phyloP scores from a whole-genome alignment of 2,888 invertebrate genomes.

The Tetranychus truncatus region DNA sequence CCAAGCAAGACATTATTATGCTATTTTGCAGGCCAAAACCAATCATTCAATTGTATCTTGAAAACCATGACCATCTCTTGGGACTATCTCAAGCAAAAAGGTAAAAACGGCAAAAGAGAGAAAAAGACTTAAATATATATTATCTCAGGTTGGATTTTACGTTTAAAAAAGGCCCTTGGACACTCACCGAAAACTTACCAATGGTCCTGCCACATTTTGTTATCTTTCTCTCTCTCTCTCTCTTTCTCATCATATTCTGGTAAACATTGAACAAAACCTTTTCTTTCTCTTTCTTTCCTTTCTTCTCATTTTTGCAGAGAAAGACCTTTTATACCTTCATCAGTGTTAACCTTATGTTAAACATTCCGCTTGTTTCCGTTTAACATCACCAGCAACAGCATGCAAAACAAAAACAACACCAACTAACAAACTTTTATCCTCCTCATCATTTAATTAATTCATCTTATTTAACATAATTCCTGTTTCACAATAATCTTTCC shows the following conservation, averaged over 20 bases:
- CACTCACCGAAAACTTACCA: too few relatives aligned
- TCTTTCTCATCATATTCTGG: constrained; percentile 1
- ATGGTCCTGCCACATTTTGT: too few relatives aligned
- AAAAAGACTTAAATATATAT: not conserved
- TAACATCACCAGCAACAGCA: not conserved
- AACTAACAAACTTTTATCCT: not conserved
- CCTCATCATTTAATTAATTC: not conserved
- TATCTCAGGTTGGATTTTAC: too few relatives aligned
- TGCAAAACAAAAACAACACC: not conserved
- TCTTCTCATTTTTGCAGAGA: not conserved
- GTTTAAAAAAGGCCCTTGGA: too few relatives aligned
- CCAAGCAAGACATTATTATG: not conserved
- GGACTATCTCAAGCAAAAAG: not conserved
- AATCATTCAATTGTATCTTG: not conserved
- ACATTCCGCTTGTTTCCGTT: not conserved
- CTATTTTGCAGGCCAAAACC: not conserved
- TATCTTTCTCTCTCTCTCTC: not conserved
- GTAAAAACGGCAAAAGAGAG: not conserved
- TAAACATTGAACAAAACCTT: not conserved
- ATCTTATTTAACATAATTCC: not conserved
- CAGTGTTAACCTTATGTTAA: not conserved
- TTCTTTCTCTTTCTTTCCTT: constrained; percentile 2
- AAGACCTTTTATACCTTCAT: not conserved
- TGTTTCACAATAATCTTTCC: too few relatives aligned
- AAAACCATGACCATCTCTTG: constrained; percentile 1